Base-by-base conservation (phyloP, 2,113 vertebrate genomes). In the Scophthalmus maximus region DNA sequence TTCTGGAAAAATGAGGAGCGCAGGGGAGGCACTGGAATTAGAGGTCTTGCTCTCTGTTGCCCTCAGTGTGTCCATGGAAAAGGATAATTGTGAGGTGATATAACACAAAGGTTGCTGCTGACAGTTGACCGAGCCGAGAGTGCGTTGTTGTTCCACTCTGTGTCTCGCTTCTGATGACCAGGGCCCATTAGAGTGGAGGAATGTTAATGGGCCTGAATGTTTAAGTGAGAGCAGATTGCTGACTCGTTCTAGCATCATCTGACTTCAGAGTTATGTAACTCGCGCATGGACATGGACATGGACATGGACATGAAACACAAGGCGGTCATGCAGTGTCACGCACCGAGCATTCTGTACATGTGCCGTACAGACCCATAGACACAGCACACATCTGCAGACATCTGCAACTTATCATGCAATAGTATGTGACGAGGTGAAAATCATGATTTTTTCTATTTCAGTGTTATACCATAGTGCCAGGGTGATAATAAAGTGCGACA, bases 121-220 rank as follows among this genome's bases (percentile, higher is more conserved):
- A 63, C 50, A 34, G 22, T 47, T 40, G 15, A 15, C 32, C 4
- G 26, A 34, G 72, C 55, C 25, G 23, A 29, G 22, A 20, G 59
- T 52, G 66, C 57, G 76, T 78, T 79, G 73, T 79, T 78, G 62
- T 57, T 79, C 53, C 9, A 9, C 63, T 52, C 44, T 14, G 42
- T 29, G 55, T 79, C 72, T 42, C 30, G 5, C 29, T 69, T 69
- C 18, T 72, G 75, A 78, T 69, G 68, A 51, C 77, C 87, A 84
- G 52, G 85, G 75, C 76, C 79, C 85, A 92, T 92, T 92, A 82
- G 62, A 79, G 53, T 7, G 8, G 52, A 91, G 89, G 93, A 93
- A 93, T 93, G 92, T 89, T 93, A 92, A 94, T 92, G 78, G 82
- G 82, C 23, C 55, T 2, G 38, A 77, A 73, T 83, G 84, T 93